A percentile compares a stretch with the other conserved stretches of the same genome.
These are phyloP conservation scores for Loxodonta africana DNA, from an alignment of 2,113 vertebrate species.

Conservation along the genomic window DNA sequence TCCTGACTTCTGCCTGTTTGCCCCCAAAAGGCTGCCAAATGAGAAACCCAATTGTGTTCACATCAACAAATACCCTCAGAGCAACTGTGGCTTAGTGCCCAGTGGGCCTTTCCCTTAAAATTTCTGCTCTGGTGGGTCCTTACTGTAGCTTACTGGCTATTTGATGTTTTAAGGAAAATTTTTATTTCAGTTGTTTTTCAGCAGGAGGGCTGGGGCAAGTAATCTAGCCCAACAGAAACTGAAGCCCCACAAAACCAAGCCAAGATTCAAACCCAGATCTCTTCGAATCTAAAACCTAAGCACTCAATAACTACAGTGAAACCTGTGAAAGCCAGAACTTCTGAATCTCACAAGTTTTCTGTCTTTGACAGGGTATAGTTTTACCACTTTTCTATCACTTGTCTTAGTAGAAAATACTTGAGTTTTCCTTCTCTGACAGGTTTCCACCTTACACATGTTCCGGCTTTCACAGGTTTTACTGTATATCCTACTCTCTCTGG, in stretches of 20 bases:
- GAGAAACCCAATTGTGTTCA: not conserved
- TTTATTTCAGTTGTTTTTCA: conserved; percentile 24
- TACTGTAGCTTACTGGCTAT: not conserved
- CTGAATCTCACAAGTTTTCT: not conserved
- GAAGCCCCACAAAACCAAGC: conserved; percentile 19
- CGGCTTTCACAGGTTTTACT: not conserved
- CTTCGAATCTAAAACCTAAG: conserved; percentile 12
- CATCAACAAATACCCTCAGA: not conserved
- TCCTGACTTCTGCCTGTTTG: not conserved
- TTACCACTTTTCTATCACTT: not conserved
- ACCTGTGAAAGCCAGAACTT: not conserved
- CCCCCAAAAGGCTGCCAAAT: not conserved
- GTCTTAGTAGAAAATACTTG: not conserved
- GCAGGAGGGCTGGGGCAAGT: not conserved
- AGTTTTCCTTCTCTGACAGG: not conserved
- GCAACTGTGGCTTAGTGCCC: not conserved
- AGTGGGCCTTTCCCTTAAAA: not conserved
- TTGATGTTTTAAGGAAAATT: not conserved
- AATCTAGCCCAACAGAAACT: not conserved
- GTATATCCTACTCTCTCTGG: not conserved
- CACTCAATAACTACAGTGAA: not conserved
- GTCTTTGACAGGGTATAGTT: not conserved
- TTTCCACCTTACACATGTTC: not conserved
- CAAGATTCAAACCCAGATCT: conserved; percentile 3
- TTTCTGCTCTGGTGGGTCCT: not conserved